phyloP scores from a whole-genome alignment of 2,113 vertebrate species.

The Ciconia boyciana region DNA sequence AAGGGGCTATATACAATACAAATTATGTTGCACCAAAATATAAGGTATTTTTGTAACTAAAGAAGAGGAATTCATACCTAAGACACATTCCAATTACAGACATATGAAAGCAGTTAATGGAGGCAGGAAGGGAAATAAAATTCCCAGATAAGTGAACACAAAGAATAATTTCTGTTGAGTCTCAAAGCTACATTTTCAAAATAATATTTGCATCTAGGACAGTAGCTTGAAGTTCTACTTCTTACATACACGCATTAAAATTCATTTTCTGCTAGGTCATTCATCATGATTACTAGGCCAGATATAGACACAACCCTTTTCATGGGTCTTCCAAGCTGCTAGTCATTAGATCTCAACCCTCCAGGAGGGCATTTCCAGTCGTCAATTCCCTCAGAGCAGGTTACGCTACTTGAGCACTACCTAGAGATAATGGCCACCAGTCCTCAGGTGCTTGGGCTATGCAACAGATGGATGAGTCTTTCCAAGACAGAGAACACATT shows the following conservation, averaged over 20 bases:
- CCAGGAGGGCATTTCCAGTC: not conserved
- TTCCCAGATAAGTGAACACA: not conserved
- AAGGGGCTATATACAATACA: not conserved
- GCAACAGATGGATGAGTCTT: not conserved
- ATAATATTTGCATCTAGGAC: not conserved
- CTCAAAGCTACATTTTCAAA: not conserved
- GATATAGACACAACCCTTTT: not conserved
- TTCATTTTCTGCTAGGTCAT: not conserved
- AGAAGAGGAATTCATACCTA: not conserved
- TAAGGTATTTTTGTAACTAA: not conserved
- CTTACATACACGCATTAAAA: not conserved
- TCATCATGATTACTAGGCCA: not conserved
- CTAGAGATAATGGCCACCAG: not conserved
- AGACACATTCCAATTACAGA: not conserved
- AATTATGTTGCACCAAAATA: not conserved
- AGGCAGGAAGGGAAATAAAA: not conserved
- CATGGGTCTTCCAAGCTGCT: not conserved
- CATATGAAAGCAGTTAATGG: not conserved
- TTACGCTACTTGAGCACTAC: not conserved
- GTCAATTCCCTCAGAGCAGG: not conserved
- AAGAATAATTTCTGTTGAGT: not conserved
- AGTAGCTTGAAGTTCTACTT: not conserved
- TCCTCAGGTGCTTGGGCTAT: not conserved
- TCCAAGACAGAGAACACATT: not conserved
- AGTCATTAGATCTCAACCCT: not conserved